Evolutionary conservation across 2,113 vertebrate genomes (phyloP).

Genomic region (Cervus canadensis): DNA sequence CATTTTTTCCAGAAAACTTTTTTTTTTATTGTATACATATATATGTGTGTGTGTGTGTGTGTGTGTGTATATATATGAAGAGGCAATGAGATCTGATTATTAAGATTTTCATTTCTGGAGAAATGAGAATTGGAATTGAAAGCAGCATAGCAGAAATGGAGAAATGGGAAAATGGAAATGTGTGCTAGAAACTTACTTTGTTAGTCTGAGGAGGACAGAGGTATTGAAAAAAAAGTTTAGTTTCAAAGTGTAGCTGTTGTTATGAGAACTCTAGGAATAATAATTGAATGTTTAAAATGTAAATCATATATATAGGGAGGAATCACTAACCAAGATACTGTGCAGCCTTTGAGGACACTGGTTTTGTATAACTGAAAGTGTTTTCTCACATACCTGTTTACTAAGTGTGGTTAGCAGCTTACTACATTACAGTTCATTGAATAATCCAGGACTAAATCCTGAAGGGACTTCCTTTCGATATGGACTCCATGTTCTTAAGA

Average conservation of each 20-base stretch:
- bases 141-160: neutral
- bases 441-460: neutral
- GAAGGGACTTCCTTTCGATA: neutral
- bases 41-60: neutral
- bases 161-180: slow-evolving; percentile 16
- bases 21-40: neutral
- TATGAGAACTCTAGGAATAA: neutral
- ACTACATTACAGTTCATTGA: neutral
- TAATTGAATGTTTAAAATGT: slow-evolving; percentile 12
- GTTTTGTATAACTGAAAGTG: neutral
- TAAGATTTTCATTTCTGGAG: slow-evolving; percentile 22
- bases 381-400: neutral
- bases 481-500: slow-evolving; percentile 8
- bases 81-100: neutral
- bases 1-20: neutral
- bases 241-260: neutral
- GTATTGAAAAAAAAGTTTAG: neutral
- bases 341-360: neutral
- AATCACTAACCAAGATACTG: neutral
- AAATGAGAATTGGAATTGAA: slow-evolving; percentile 26
- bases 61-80: neutral
- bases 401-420: neutral
- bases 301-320: neutral
- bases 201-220: neutral
- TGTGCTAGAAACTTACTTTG: neutral